phyloP scores from a whole-genome alignment of 2,113 vertebrate species.

The Mobula birostris region DNA sequence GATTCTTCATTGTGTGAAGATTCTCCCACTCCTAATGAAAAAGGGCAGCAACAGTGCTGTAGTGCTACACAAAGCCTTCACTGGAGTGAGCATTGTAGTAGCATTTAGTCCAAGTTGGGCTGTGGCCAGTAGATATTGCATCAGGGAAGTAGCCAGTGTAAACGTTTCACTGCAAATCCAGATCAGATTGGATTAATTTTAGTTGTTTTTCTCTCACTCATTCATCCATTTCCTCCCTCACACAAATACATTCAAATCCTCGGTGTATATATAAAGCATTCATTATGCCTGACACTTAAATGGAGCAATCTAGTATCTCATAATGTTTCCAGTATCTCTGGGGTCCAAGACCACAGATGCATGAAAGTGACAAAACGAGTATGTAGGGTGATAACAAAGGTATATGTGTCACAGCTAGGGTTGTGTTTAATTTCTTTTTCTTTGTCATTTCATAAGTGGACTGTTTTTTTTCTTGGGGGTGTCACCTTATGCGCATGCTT shows the following conservation, averaged over 20 bases:
- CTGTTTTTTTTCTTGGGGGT: too few relatives aligned
- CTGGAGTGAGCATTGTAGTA: background rate
- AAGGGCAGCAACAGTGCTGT: background rate
- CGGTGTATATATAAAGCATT: background rate
- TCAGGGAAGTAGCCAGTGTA: background rate
- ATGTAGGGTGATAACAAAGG: too few relatives aligned
- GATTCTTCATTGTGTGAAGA: background rate
- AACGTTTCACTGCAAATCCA: background rate
- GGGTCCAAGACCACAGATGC: too few relatives aligned
- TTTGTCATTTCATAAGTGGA: too few relatives aligned
- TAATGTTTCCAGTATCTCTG: too few relatives aligned
- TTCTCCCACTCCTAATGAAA: background rate
- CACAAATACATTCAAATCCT: background rate
- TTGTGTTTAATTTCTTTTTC: too few relatives aligned
- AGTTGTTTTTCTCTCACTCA: background rate
- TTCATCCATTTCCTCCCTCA: background rate
- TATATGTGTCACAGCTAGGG: too few relatives aligned
- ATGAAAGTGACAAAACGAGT: too few relatives aligned
- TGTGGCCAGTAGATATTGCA: background rate
- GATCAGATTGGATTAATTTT: background rate
- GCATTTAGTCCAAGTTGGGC: background rate
- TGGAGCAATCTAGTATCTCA: background rate
- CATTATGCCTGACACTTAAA: background rate
- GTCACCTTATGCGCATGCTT: too few relatives aligned
- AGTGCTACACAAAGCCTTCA: background rate